Conservation (phyloP, 2,113 vertebrate species). For the Riparia riparia region DNA sequence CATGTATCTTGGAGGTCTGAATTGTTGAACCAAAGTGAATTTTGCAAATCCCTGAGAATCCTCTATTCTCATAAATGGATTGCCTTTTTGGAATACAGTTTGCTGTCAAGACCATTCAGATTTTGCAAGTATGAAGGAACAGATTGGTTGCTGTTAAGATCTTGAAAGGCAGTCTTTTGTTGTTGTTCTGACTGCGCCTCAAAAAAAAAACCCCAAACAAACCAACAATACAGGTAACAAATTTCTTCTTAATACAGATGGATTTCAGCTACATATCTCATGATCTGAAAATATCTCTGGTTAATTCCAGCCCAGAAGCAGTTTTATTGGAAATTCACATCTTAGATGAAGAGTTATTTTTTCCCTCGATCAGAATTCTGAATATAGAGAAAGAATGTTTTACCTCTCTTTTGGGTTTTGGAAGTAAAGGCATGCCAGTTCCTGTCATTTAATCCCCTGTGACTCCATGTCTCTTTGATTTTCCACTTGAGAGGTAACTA, state of each 20-base stretch:
- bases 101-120: neutral
- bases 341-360: neutral
- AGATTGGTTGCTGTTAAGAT: neutral
- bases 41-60: neutral
- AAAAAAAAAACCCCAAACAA: neutral
- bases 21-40: neutral
- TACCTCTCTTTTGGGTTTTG: neutral
- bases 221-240: neutral
- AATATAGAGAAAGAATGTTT: neutral
- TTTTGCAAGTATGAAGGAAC: neutral
- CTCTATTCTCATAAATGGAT: neutral
- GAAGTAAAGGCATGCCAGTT: neutral
- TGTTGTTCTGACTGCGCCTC: neutral
- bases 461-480: slow-evolving; percentile 15
- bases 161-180: neutral
- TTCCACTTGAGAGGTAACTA: slow-evolving; percentile 7
- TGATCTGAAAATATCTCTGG: neutral
- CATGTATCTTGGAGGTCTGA: neutral
- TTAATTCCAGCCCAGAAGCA: neutral
- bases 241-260: neutral
- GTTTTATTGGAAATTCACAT: neutral
- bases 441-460: neutral
- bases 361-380: neutral
- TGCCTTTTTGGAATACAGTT: neutral
- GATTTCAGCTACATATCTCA: neutral